A percentile compares a stretch with the other conserved stretches of the same genome.
These are phyloP conservation scores for Plectus sambesii DNA, from an alignment of 1,140 invertebrate species.

Conservation along the genomic window DNA sequence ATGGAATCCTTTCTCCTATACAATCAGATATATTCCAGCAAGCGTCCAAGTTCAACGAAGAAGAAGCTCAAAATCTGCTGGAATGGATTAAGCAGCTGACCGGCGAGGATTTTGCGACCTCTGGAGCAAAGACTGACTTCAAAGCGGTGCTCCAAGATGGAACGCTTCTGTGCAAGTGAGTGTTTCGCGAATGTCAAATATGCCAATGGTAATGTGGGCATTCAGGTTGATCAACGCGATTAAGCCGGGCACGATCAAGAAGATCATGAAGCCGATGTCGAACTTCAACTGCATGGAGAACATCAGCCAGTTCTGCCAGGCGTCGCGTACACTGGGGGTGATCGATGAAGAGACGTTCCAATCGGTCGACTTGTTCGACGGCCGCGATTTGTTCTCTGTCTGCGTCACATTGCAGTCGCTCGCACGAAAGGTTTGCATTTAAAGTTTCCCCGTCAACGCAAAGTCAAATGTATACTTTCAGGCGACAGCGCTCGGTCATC, in stretches of 20 bases:
- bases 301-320: constrained; percentile 77
- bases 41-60: constrained; percentile 71
- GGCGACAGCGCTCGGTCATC: constrained; percentile 19
- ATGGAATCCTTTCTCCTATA: constrained; percentile 10
- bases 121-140: constrained; percentile 68
- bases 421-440: constrained; percentile 67
- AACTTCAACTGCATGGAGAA: constrained; percentile 96
- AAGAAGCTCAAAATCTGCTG: constrained; percentile 71
- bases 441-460: constrained; percentile 3
- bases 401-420: constrained; percentile 83
- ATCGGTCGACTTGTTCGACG: constrained; percentile 71
- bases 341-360: constrained; percentile 86
- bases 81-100: constrained; percentile 78
- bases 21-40: constrained; percentile 20
- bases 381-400: constrained; percentile 83
- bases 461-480: constrained; percentile 14
- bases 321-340: constrained; percentile 69
- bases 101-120: constrained; percentile 62
- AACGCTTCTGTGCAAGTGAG: constrained; percentile 36
- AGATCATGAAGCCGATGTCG: constrained; percentile 66
- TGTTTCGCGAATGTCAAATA: neutral
- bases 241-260: constrained; percentile 63
- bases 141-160: constrained; percentile 52
- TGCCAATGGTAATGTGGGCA: constrained; percentile 1
- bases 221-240: constrained; percentile 44